phyloP scores from a whole-genome alignment of 2,888 invertebrate species.

The Heliconius ismenius region DNA sequence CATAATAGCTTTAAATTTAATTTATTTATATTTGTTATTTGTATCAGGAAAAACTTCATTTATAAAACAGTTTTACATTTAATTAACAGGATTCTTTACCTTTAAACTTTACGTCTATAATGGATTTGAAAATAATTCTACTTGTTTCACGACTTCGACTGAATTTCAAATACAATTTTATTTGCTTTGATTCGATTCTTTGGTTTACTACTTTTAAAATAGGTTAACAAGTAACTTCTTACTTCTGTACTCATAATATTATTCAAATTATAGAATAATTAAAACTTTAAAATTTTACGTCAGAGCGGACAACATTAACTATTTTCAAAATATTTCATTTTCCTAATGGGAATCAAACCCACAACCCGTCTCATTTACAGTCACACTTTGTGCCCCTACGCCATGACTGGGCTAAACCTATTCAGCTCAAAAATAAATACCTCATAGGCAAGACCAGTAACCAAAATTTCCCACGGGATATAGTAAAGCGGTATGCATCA shows the following conservation, averaged over 20 bases:
- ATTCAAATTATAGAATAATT: conserved; percentile 6
- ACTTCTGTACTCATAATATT: not conserved
- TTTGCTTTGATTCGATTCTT: not conserved
- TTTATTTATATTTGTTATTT: not conserved
- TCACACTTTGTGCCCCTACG: too few species aligned
- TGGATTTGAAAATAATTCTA: not conserved
- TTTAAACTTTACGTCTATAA: not conserved
- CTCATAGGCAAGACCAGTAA: not conserved
- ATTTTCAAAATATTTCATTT: too few species aligned
- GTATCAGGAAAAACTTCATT: not conserved
- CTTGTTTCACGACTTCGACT: not conserved
- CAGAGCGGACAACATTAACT: too few species aligned
- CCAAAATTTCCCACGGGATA: not conserved
- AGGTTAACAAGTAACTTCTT: not conserved
- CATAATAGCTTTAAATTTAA: not conserved
- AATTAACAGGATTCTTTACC: not conserved
- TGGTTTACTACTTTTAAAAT: not conserved
- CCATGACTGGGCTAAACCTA: not conserved
- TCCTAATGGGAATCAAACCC: too few species aligned
- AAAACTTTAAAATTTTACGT: not conserved
- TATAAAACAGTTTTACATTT: not conserved
- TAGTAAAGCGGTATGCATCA: not conserved
- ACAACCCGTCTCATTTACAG: too few species aligned
- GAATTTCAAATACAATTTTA: conserved; percentile 11
- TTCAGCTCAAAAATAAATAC: not conserved